Evolutionary conservation across 1,140 invertebrate species (phyloP), one percentile per base, ranked within the genome.

Genomic region (Ephestia elutella): DNA sequence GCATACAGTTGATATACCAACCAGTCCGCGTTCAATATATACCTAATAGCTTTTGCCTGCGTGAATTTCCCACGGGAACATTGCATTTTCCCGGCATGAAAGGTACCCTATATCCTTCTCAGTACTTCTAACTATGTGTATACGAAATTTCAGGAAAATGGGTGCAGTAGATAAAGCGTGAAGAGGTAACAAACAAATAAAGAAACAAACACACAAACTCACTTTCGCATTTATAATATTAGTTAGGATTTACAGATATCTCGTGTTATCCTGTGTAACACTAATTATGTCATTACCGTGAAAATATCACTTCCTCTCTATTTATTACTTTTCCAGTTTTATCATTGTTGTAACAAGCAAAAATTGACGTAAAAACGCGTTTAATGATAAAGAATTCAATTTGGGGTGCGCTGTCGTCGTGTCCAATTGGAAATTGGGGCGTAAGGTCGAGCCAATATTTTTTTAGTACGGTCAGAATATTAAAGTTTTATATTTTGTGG

Each of bases 351-450:
- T 3, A 25, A 25, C 7, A 7, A 25, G 4, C 10, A 35, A 35
- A 35, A 35, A 35, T 35, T 35, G 9, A 35, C 32, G 32, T 35
- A 2, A 35, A 49, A 58, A 59, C 49, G 25, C 19, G 51, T 20
- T 38, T 57, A 59, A 60, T 35, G 49, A 60, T 57, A 60, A 65
- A 58, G 56, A 65, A 65, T 65, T 65, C 59, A 65, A 65, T 65
- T 65, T 55, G 51, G 18, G 17, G 30, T 32, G 30, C 32, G n/a
- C 7, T 25, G 21, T 25, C 60, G 63, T 60, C 32, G 56, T 55
- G 53, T 50, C 17, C 57, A 60, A 58, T 57, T 60, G 21, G 56
- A 58, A 65, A 57, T 58, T 60, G 56, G 13, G n/a, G 18, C 8
- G 18, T 13, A n/a, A 25, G 21, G 21, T 25, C 21, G 21, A 2